Evolutionary conservation across 2,888 invertebrate genomes (phyloP).

Genomic region (Euphydryas editha): DNA sequence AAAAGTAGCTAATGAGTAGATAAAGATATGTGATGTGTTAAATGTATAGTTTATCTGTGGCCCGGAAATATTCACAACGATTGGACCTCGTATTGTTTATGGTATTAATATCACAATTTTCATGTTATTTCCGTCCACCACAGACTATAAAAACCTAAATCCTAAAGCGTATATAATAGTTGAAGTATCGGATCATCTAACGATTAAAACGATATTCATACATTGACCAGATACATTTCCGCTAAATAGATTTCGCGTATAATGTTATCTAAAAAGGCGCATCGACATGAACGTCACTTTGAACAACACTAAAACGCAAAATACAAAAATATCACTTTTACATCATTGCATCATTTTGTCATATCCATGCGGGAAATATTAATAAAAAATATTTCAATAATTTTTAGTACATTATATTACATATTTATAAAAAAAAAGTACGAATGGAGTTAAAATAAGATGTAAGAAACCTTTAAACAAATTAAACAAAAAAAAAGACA

Average conservation of each 20-base stretch:
- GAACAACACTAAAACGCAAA: slow-evolving; percentile 51
- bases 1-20: slow-evolving; percentile 75
- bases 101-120: slow-evolving; percentile 45
- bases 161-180: slow-evolving; percentile 73
- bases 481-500: slow-evolving; percentile 15
- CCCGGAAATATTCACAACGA: slow-evolving; percentile 49
- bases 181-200: slow-evolving; percentile 66
- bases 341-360: slow-evolving; percentile 52
- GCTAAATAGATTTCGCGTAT: slow-evolving; percentile 49
- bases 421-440: slow-evolving; percentile 24
- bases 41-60: slow-evolving; percentile 55
- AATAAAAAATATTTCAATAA: slow-evolving; percentile 44
- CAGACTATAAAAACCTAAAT: slow-evolving; percentile 62
- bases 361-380: slow-evolving; percentile 51
- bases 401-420: slow-evolving; percentile 31
- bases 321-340: slow-evolving; percentile 71
- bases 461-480: slow-evolving; percentile 19
- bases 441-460: slow-evolving; percentile 13
- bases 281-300: slow-evolving; percentile 32
- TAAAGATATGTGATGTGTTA: slow-evolving; percentile 78
- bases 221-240: slow-evolving; percentile 68
- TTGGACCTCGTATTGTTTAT: slow-evolving; percentile 10
- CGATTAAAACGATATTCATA: slow-evolving; percentile 63
- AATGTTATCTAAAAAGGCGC: slow-evolving; percentile 46
- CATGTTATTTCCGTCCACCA: slow-evolving; percentile 51